A percentile compares a stretch with the other conserved stretches of the same genome.
Evolutionary conservation across 2,888 invertebrate species (phyloP).

Genomic region (Conomelus anceps): DNA sequence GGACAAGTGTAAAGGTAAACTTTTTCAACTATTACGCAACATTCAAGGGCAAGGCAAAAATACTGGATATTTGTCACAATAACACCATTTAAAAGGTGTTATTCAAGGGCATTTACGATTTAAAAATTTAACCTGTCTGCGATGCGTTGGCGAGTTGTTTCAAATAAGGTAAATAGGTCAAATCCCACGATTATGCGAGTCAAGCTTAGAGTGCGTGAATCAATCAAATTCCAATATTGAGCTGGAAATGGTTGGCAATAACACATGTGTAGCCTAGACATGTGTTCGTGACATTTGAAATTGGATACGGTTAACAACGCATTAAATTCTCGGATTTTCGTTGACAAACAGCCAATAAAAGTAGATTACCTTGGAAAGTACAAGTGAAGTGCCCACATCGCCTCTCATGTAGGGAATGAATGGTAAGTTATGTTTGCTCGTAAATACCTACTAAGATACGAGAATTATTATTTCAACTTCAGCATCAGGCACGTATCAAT

Average conservation of each 20-base stretch:
- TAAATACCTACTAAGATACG: not conserved
- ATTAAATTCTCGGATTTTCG: not conserved
- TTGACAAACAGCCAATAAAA: not conserved
- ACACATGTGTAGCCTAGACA: not conserved
- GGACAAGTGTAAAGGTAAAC: too few species aligned
- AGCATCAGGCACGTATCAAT: not conserved
- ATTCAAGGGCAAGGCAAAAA: too few species aligned
- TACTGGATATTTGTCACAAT: too few species aligned
- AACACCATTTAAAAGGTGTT: too few species aligned
- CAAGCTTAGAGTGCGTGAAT: not conserved
- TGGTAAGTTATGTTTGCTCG: too few species aligned
- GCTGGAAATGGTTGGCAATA: not conserved
- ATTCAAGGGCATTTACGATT: not conserved
- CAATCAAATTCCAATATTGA: not conserved
- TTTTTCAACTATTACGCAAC: not conserved
- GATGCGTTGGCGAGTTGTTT: not conserved
- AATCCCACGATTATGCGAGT: not conserved
- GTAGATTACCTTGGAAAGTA: not conserved
- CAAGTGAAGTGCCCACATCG: not conserved
- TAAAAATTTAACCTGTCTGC: not conserved
- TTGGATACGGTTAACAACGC: not conserved
- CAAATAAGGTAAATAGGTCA: not conserved
- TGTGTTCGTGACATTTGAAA: not conserved
- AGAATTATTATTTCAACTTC: not conserved
- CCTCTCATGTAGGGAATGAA: not conserved